Evolutionary conservation across 1,140 invertebrate genomes (phyloP).

Genomic region (Episyrphus balteatus): DNA sequence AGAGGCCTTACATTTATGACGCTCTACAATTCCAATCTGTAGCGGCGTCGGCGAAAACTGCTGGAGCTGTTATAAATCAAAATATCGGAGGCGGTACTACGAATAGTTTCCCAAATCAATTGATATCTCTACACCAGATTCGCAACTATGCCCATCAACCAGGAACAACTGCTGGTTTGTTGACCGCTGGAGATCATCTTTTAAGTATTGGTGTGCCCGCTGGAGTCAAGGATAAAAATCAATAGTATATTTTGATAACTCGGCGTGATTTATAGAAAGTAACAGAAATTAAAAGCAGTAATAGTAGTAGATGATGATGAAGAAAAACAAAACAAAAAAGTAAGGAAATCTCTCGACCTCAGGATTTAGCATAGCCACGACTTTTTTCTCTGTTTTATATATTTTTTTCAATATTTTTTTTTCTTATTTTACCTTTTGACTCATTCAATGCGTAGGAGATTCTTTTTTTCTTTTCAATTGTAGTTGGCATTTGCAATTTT

Average conservation of each 20-base stretch:
- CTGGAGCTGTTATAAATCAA: constrained; percentile 35
- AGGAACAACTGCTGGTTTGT: constrained; percentile 40
- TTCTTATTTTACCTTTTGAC: too few species aligned
- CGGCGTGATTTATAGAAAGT: constrained; percentile 5
- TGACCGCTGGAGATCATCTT: constrained; percentile 29
- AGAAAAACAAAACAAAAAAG: too few species aligned
- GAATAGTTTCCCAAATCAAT: constrained; percentile 81
- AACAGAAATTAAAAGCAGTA: constrained; percentile 6
- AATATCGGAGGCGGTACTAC: constrained; percentile 39
- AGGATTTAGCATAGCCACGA: too few species aligned
- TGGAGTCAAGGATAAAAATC: constrained; percentile 30
- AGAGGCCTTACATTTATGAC: constrained; percentile 81
- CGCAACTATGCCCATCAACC: constrained; percentile 92
- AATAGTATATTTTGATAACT: constrained; percentile 27
- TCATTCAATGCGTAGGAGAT: too few species aligned
- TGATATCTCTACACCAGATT: constrained; percentile 93
- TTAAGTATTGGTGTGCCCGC: constrained; percentile 22
- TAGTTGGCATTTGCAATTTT: too few species aligned
- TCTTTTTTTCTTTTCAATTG: too few species aligned
- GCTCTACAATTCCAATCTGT: constrained; percentile 64
- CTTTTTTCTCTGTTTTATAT: too few species aligned
- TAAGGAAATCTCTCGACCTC: too few species aligned
- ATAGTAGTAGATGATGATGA: background rate
- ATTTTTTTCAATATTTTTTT: too few species aligned
- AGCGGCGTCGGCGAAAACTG: constrained; percentile 13